Percentiles rank a stretch among this genome's conserved stretches.
Evolutionary conservation across 2,888 invertebrate species (phyloP).

Genomic region (Phengaris arion): DNA sequence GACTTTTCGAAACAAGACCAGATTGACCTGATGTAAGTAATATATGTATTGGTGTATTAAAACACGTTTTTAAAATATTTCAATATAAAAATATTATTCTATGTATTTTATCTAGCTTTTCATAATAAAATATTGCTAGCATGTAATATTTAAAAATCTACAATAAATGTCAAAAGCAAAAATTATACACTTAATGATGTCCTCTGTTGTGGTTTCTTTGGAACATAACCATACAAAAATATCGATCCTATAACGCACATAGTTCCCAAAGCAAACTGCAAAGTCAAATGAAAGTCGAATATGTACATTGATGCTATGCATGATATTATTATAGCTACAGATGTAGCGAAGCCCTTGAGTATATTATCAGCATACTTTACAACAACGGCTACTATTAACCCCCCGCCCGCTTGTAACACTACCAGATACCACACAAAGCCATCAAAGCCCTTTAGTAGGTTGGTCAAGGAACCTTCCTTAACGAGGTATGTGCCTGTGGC

Average conservation of each 20-base stretch:
- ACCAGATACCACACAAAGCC: constrained; percentile 93
- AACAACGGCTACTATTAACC: constrained; percentile 97
- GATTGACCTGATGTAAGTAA: not conserved
- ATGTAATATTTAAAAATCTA: constrained; percentile 30
- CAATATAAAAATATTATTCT: constrained; percentile 14
- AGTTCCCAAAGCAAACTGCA: constrained; percentile 93
- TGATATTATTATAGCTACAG: constrained; percentile 96
- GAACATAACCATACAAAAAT: constrained; percentile 93
- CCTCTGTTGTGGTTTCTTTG: constrained; percentile 71
- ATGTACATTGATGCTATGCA: constrained; percentile 96
- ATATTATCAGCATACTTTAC: constrained; percentile 99
- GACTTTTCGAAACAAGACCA: constrained; percentile 1
- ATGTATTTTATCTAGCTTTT: not conserved
- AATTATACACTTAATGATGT: constrained; percentile 63
- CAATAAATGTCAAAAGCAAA: constrained; percentile 25
- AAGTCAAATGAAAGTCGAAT: constrained; percentile 91
- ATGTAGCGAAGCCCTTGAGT: constrained; percentile 98
- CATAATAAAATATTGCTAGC: constrained; percentile 24
- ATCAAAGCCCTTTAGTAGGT: constrained; percentile 83
- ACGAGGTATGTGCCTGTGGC: constrained; percentile 89
- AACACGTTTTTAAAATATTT: not conserved
- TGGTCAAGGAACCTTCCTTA: constrained; percentile 84
- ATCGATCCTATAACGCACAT: constrained; percentile 94
- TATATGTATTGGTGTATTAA: not conserved
- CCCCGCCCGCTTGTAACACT: constrained; percentile 94